Base-by-base conservation (phyloP, 2,113 vertebrate species). In the Mormyrus lacerda region DNA sequence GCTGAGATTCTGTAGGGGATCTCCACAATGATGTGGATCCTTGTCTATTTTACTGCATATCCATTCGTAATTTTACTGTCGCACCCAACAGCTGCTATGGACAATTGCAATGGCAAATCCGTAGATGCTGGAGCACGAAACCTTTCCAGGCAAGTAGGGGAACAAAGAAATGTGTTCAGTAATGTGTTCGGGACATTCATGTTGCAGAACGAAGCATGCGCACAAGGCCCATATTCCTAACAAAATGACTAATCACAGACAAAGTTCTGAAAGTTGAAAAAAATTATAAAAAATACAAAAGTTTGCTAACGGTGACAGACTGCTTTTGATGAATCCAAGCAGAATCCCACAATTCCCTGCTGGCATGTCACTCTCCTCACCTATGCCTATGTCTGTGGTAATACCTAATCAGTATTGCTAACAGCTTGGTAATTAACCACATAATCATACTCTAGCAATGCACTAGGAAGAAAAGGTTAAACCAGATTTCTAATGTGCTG, bases 401-500 rank as follows among this genome's bases (percentile, higher is more conserved):
- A 91, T 91, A 91, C 94, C 89, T 92, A 89, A 65, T 92, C 92
- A 91, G 91, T 91, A 91, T 89, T 92, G 90, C 90, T 90, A 93
- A 94, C 92, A 92, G 91, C 88, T 90, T 87, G 50, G 85, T 93
- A 94, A 94, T 93, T 93, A 92, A 92, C 89, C 90, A 69, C 90
- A 88, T 93, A 93, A 94, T 94, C 90, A 93, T 92, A 92, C 53
- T 91, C 90, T 87, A 88, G 93, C 92, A 91, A 92, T 91, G 91
- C 91, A 91, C 92, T 94, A 91, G 91, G 91, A 94, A 90, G 85
- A 90, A 93, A 92, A 93, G 90, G 93, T 94, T 94, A 92, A 93
- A 91, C 92, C 91, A 84, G 91, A 91, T 53, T 84, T 89, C 86
- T 90, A 91, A 87, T 88, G 90, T 42, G 85, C 87, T 87, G 91